Evolutionary conservation across 2,888 invertebrate genomes (phyloP).

Genomic region (Cantharis flavilabris): DNA sequence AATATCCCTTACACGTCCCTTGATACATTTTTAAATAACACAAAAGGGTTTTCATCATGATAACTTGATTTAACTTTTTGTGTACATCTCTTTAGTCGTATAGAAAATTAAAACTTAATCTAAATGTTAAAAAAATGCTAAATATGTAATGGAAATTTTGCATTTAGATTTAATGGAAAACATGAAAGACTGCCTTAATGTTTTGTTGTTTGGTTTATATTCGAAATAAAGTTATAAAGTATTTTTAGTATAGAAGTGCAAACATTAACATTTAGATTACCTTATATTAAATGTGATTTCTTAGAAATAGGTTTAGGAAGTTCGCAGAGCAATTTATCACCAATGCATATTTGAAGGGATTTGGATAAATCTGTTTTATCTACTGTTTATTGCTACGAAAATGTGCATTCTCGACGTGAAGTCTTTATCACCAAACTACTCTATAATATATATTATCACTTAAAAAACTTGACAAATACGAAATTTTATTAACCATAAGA

Average conservation of each 20-base stretch:
- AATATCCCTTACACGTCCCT: not conserved
- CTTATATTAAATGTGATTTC: not conserved
- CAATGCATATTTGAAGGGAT: conserved; percentile 29
- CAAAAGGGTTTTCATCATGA: not conserved
- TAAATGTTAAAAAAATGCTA: not conserved
- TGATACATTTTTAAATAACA: not conserved
- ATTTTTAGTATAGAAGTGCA: not conserved
- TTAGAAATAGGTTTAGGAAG: not conserved
- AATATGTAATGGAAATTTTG: not conserved
- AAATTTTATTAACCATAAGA: not conserved
- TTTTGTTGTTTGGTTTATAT: not conserved
- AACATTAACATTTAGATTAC: not conserved
- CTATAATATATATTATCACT: not conserved
- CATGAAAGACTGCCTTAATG: not conserved
- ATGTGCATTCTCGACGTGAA: conserved; percentile 22
- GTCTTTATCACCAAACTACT: conserved; percentile 7
- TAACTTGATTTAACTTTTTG: not conserved
- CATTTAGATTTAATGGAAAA: not conserved
- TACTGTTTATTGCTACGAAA: conserved; percentile 33
- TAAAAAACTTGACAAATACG: not conserved
- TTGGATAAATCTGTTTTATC: conserved; percentile 33
- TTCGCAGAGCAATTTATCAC: conserved; percentile 21
- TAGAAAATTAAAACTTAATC: not conserved
- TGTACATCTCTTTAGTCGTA: not conserved
- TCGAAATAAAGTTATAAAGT: not conserved